Evolutionary conservation across 2,888 invertebrate genomes (phyloP).

Genomic region (Reticulitermes lucifugus): DNA sequence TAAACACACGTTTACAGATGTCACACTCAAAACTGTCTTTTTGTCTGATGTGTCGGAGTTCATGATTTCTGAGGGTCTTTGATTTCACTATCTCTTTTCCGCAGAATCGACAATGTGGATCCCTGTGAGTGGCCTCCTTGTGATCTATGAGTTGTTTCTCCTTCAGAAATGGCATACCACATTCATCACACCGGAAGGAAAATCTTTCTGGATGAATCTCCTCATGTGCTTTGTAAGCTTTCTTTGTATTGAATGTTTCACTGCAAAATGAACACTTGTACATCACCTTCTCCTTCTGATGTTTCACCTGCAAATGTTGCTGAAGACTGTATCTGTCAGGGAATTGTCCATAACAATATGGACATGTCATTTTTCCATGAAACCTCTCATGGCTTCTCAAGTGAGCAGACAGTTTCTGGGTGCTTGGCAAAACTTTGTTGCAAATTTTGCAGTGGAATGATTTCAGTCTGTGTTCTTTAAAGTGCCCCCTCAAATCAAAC

Average conservation of each 20-base stretch:
- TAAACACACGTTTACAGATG: slow-evolving; percentile 53
- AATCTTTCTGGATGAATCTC: slow-evolving; percentile 49
- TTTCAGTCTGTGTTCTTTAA: slow-evolving; percentile 44
- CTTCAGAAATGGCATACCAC: slow-evolving; percentile 48
- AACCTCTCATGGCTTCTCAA: slow-evolving; percentile 35
- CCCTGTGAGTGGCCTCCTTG: slow-evolving; percentile 50
- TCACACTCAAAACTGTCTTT: slow-evolving; percentile 53
- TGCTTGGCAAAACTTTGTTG: slow-evolving; percentile 25
- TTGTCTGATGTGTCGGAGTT: slow-evolving; percentile 50
- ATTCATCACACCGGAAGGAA: slow-evolving; percentile 49
- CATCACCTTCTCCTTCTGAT: slow-evolving; percentile 32
- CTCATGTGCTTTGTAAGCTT: slow-evolving; percentile 48
- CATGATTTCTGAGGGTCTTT: slow-evolving; percentile 53
- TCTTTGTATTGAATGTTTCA: slow-evolving; percentile 49
- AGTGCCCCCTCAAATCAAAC: slow-evolving; percentile 43
- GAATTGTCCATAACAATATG: slow-evolving; percentile 38
- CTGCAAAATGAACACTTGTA: slow-evolving; percentile 50
- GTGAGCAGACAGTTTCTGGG: slow-evolving; percentile 20
- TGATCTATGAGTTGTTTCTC: slow-evolving; percentile 52
- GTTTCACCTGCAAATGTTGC: slow-evolving; percentile 45
- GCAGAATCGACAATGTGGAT: slow-evolving; percentile 53
- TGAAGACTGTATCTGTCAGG: slow-evolving; percentile 37
- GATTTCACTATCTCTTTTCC: slow-evolving; percentile 52
- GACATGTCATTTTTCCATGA: slow-evolving; percentile 40
- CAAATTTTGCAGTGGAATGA: slow-evolving; percentile 38